Conservation (phyloP, 2,113 vertebrate genomes). For the Ameiurus melas region DNA sequence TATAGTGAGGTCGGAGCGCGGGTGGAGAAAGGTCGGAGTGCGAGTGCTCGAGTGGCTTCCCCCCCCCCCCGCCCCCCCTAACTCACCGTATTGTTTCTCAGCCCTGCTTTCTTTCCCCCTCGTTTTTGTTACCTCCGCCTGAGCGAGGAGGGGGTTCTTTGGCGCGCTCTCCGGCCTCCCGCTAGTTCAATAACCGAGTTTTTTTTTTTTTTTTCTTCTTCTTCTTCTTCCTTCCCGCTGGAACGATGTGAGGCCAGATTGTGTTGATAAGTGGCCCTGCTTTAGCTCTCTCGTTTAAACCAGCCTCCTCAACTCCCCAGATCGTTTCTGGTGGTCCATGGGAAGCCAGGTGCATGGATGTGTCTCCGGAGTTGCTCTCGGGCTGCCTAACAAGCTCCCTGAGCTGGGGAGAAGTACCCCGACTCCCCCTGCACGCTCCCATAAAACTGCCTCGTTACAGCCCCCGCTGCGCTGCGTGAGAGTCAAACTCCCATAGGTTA, state of each 20-base stretch:
- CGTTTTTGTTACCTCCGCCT: slow-evolving; percentile 16
- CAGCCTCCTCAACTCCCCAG: slow-evolving; percentile 25
- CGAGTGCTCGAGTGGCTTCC: slow-evolving; percentile 18
- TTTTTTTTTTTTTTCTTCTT: too few relatives aligned
- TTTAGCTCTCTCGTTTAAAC: slow-evolving; percentile 42
- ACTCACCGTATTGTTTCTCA: slow-evolving; percentile 17
- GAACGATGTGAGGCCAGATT: slow-evolving; percentile 31
- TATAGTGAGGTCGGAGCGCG: neutral
- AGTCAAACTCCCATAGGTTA: slow-evolving; percentile 59
- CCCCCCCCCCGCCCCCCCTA: slow-evolving; percentile 7
- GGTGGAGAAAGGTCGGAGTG: slow-evolving; percentile 15
- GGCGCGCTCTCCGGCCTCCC: neutral
- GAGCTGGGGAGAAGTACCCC: slow-evolving; percentile 53
- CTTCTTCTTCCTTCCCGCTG: neutral
- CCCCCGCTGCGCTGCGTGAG: slow-evolving; percentile 61
- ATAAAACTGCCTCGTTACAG: slow-evolving; percentile 71
- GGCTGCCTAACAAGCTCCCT: slow-evolving; percentile 70
- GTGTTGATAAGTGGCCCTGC: slow-evolving; percentile 43
- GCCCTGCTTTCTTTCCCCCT: slow-evolving; percentile 13
- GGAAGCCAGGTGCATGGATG: slow-evolving; percentile 80
- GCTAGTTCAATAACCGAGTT: slow-evolving; percentile 23
- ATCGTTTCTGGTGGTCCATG: slow-evolving; percentile 71
- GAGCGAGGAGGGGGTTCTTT: slow-evolving; percentile 20
- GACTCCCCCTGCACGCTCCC: slow-evolving; percentile 55
- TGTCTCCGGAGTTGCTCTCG: slow-evolving; percentile 68